A percentile compares a stretch with the other conserved stretches of the same genome.
Conservation (phyloP, 2,797 vertebrate species). For the Hippoglossus hippoglossus region DNA sequence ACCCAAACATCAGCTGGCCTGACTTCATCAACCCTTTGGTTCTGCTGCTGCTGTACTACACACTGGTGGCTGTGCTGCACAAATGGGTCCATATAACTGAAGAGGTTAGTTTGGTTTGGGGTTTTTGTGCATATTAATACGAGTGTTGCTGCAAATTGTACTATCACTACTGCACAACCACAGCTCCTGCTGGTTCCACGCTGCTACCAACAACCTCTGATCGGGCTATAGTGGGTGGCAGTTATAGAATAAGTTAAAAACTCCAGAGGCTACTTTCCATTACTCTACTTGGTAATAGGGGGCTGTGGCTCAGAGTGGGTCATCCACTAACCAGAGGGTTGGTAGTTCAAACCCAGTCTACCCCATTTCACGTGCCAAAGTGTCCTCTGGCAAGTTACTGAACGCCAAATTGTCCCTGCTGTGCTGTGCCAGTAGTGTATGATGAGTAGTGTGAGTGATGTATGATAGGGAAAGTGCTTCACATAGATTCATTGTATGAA, state of each 20-base stretch:
- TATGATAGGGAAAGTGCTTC: no score
- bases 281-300: no score
- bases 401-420: no score
- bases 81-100: slow-evolving; percentile 75
- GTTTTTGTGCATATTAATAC: neutral
- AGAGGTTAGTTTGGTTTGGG: slow-evolving; percentile 54
- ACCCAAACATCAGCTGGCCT: slow-evolving; percentile 83
- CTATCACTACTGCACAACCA: neutral
- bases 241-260: neutral
- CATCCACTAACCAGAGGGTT: no score
- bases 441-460: no score
- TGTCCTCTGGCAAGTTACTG: no score
- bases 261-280: no score
- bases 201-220: neutral
- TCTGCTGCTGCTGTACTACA: slow-evolving; percentile 86
- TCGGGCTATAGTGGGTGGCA: neutral
- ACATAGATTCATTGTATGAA: no score
- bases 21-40: slow-evolving; percentile 84
- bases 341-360: no score
- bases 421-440: no score
- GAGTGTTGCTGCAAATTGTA: neutral
- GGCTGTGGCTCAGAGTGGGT: no score
- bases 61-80: slow-evolving; percentile 82
- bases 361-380: no score
- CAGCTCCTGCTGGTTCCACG: neutral